Percentiles rank a stretch among this genome's conserved stretches.
These are phyloP conservation scores for Salmo trutta DNA, from an alignment of 2,797 vertebrate genomes.

Conservation along the genomic window DNA sequence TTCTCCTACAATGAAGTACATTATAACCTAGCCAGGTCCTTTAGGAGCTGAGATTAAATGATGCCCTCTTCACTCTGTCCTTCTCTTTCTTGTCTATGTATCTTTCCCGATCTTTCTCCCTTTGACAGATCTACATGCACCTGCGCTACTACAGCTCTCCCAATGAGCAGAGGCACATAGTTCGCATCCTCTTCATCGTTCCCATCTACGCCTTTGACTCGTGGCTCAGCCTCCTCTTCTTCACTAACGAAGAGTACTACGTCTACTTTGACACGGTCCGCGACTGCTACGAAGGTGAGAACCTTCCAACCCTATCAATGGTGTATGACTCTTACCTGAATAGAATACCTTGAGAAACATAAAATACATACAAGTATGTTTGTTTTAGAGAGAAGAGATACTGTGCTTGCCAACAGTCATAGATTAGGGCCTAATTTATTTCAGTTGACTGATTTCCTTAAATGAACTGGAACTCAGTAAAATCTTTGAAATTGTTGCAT, in stretches of 20 bases:
- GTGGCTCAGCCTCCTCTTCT: constrained; percentile 95
- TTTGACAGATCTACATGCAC: constrained; percentile 90
- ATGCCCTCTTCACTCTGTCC: background rate
- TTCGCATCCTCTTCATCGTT: constrained; percentile 93
- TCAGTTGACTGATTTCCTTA: too few relatives aligned
- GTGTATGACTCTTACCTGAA: background rate
- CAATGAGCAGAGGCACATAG: constrained; percentile 93
- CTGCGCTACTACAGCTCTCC: constrained; percentile 93
- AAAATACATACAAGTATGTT: background rate
- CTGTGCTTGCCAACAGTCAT: too few relatives aligned
- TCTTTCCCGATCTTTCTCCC: background rate
- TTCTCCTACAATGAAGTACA: background rate
- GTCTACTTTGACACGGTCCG: constrained; percentile 93
- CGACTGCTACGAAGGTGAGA: constrained; percentile 94
- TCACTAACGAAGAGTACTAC: constrained; percentile 96
- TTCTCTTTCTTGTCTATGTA: background rate
- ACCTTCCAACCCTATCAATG: background rate
- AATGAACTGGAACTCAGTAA: too few relatives aligned
- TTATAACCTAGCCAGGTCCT: background rate
- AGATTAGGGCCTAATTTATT: too few relatives aligned
- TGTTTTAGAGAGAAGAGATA: background rate
- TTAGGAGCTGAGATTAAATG: background rate
- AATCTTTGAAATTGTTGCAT: too few relatives aligned
- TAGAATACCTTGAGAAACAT: background rate
- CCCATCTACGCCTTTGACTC: constrained; percentile 95